Conservation (phyloP, 2,888 invertebrate genomes). For the Acanthoscelides obtectus region DNA sequence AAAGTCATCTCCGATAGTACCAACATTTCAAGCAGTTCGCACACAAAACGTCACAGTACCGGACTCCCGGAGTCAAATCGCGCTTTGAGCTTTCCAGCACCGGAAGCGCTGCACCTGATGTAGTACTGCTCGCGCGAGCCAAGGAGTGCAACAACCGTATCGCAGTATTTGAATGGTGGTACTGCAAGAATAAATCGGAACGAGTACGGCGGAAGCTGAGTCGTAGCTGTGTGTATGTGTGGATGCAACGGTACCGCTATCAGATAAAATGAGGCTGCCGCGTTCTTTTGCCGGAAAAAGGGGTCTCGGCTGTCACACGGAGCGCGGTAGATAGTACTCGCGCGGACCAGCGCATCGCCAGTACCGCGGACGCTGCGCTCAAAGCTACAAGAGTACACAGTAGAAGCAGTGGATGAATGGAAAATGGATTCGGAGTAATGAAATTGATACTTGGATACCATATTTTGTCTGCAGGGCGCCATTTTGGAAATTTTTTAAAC, state of each 20-base stretch:
- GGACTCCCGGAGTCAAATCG: background rate
- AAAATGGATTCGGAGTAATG: too few relatives aligned
- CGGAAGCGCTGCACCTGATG: background rate
- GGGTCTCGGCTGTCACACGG: background rate
- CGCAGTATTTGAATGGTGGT: background rate
- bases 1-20: background rate
- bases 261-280: background rate
- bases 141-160: background rate
- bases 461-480: too few relatives aligned
- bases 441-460: too few relatives aligned
- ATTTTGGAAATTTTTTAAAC: too few relatives aligned
- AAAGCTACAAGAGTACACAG: background rate
- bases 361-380: background rate
- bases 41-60: background rate
- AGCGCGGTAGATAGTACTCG: background rate
- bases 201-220: background rate
- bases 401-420: background rate
- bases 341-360: background rate
- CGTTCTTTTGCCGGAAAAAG: background rate
- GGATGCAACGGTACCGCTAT: background rate
- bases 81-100: background rate
- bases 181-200: background rate
- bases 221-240: background rate
- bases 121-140: background rate
- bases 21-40: background rate